Evolutionary conservation across 1,140 invertebrate genomes (phyloP), one percentile per base, ranked within the genome.

Genomic region (Condylostylus longicornis): DNA sequence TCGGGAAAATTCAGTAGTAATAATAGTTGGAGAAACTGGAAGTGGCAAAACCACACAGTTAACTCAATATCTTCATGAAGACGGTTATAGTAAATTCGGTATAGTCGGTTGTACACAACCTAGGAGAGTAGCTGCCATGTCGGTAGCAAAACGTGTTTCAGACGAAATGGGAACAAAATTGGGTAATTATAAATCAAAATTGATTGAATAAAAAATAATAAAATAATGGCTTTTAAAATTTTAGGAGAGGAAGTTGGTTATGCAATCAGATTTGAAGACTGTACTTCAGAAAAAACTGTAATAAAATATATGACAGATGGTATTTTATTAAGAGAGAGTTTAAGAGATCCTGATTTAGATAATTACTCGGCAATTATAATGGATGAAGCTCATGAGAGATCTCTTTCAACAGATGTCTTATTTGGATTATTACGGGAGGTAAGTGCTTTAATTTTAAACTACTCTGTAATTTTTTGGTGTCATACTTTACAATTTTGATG

Each of bases 271-370:
- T 99, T 99, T 67, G 96, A 99, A 63, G 96, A 99, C 63, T 98
- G 94, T 58, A 98, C 96, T 1, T 86, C 81, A 1, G 86, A 94
- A 53, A 81, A 86, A 55, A 97, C 94, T 0, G 75, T 95, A 6
- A 96, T 98, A 27, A 98, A 98, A 63, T 98, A 98, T 58, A 98
- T 98, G 93, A 99, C 95, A 1, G 95, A 98, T 64, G 95, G 95
- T 69, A 98, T 99, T 49, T 62, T 99, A 32, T 64, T 98, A 4
- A 67, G 94, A 40, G 95, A 98, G 62, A 95, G 90, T 39, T 68
- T 98, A 14, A 65, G 91, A 2, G 94, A 98, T 54, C 76, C 89
- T 0, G 93, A 98, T 62, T 64, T 99, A 31, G 94, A 98, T 55
- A 74, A 90, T 52, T 98, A 98, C 64, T 85, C 86, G 51, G 89